Evolutionary conservation across 2,888 invertebrate genomes (phyloP).

Genomic region (Bembecia ichneumoniformis): DNA sequence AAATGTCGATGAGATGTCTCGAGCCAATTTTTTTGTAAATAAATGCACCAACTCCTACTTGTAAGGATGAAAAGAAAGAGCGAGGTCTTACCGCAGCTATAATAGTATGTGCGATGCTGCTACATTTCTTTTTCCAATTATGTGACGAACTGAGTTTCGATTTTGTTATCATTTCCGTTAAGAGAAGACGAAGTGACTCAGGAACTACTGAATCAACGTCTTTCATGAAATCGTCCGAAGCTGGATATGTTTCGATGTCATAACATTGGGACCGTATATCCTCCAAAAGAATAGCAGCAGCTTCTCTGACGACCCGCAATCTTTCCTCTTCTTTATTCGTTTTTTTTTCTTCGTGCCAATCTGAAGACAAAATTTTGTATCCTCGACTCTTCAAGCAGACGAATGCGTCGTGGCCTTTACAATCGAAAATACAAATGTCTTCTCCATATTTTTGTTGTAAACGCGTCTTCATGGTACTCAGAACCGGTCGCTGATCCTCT

Average conservation of each 20-base stretch:
- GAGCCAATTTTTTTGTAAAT: constrained; percentile 6
- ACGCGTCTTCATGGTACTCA: constrained; percentile 2
- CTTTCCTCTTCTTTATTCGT: constrained; percentile 21
- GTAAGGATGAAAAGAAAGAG: background rate
- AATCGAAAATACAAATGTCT: constrained; percentile 2
- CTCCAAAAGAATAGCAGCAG: background rate
- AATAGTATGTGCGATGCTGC: constrained; percentile 27
- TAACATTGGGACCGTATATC: background rate
- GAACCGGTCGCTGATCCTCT: constrained; percentile 3
- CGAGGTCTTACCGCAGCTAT: constrained; percentile 14
- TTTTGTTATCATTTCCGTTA: background rate
- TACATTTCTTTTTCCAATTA: constrained; percentile 30
- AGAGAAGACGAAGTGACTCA: background rate
- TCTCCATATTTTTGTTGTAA: constrained; percentile 5
- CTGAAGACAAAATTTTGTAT: constrained; percentile 24
- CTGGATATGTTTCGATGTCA: background rate
- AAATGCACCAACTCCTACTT: background rate
- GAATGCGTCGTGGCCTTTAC: constrained; percentile 2
- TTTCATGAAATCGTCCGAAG: background rate
- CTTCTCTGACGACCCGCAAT: background rate
- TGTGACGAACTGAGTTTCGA: constrained; percentile 15
- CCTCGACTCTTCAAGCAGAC: background rate
- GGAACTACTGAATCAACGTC: background rate
- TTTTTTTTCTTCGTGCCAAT: constrained; percentile 33
- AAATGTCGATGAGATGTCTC: constrained; percentile 5